These are phyloP conservation scores for Morbakka virulenta DNA, from an alignment of 30 jellyfish, hydroid and myxozoan species.

Conservation along the genomic window DNA sequence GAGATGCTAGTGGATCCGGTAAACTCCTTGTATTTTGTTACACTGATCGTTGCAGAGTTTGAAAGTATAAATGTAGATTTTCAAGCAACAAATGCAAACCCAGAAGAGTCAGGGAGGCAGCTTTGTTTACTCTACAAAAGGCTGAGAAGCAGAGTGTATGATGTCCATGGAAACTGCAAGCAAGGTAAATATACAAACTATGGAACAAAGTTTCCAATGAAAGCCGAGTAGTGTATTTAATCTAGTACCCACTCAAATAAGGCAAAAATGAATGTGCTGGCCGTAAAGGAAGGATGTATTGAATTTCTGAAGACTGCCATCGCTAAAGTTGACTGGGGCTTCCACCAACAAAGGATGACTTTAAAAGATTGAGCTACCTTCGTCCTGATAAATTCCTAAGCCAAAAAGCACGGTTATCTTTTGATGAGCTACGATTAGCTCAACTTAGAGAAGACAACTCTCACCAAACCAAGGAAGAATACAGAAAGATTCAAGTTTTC, in stretches of 20 bases:
- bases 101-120: too few relatives aligned
- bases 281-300: constrained; percentile 38
- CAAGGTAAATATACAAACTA: too few relatives aligned
- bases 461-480: constrained; percentile 34
- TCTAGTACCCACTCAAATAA: not conserved
- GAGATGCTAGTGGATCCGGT: too few relatives aligned
- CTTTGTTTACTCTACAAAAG: too few relatives aligned
- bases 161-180: too few relatives aligned
- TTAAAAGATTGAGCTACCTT: constrained; percentile 51
- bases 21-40: too few relatives aligned
- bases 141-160: too few relatives aligned
- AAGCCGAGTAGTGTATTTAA: constrained; percentile 9
- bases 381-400: constrained; percentile 20
- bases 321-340: constrained; percentile 43
- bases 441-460: constrained; percentile 32
- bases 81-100: too few relatives aligned
- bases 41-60: too few relatives aligned
- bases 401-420: constrained; percentile 25
- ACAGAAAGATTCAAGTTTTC: constrained; percentile 32
- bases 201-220: constrained; percentile 44
- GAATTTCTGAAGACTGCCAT: constrained; percentile 22
- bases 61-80: too few relatives aligned
- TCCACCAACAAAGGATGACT: constrained; percentile 22
- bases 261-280: not conserved
- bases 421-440: constrained; percentile 26